Evolutionary conservation across 2,888 invertebrate genomes (phyloP).

Genomic region (Scaptomyza caliginosa): DNA sequence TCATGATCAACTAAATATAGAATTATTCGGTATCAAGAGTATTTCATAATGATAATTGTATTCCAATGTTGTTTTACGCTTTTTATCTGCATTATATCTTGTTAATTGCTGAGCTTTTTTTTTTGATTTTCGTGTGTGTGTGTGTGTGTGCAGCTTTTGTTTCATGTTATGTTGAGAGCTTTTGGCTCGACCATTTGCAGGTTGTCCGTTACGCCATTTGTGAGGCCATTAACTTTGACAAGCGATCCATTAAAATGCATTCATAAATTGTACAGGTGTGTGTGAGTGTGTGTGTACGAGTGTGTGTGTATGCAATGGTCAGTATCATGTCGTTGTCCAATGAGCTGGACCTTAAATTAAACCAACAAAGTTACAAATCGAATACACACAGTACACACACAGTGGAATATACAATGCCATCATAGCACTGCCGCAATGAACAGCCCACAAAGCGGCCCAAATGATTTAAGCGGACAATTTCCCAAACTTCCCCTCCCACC

Average conservation of each 20-base stretch:
- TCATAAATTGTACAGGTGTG: constrained; percentile 72
- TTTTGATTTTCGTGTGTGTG: too few species aligned
- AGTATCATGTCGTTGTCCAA: constrained; percentile 49
- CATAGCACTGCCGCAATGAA: not conserved
- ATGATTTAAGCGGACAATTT: constrained; percentile 56
- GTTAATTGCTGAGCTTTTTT: constrained; percentile 5
- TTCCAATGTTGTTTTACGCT: too few species aligned
- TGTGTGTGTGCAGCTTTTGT: constrained; percentile 13
- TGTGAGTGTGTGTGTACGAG: constrained; percentile 10
- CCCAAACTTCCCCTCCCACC: constrained; percentile 35
- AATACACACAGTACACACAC: constrained; percentile 24
- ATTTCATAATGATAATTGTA: too few species aligned
- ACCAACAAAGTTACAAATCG: constrained; percentile 62
- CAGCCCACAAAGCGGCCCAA: constrained; percentile 54
- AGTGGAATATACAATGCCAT: not conserved
- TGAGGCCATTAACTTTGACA: constrained; percentile 61
- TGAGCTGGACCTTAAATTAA: constrained; percentile 54
- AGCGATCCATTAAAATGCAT: constrained; percentile 72
- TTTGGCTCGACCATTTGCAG: constrained; percentile 43
- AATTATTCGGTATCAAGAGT: too few species aligned
- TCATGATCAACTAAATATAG: too few species aligned
- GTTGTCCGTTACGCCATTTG: constrained; percentile 31
- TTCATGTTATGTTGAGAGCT: constrained; percentile 2
- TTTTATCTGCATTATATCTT: not conserved
- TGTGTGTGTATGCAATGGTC: constrained; percentile 1